Evolutionary conservation across 1,140 invertebrate genomes (phyloP).

Genomic region (Brachionus asplanchnoidis): DNA sequence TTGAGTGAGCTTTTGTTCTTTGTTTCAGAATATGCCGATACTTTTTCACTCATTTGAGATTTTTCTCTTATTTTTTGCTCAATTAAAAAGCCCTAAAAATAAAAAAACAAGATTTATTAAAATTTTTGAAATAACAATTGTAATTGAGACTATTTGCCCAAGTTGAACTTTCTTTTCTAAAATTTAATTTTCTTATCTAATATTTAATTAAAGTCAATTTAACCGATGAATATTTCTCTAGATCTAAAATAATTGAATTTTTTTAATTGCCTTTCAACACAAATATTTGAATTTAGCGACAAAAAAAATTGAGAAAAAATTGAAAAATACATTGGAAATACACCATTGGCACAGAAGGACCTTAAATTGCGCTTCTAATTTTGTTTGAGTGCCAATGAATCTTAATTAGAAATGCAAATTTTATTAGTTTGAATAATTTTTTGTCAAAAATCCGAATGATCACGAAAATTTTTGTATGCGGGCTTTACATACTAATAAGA

Average conservation of each 20-base stretch:
- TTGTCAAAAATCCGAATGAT: background rate
- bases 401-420: background rate
- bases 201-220: conserved; percentile 6
- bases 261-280: background rate
- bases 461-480: background rate
- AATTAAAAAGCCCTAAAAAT: background rate
- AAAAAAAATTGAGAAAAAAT: background rate
- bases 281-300: background rate
- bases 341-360: background rate
- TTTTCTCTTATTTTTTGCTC: background rate
- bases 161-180: background rate
- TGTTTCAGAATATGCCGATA: background rate
- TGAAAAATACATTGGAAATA: background rate
- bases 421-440: background rate
- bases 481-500: background rate
- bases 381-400: background rate
- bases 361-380: background rate
- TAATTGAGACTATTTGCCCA: background rate
- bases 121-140: background rate
- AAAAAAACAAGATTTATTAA: background rate
- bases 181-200: background rate
- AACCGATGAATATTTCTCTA: background rate
- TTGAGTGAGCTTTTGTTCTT: background rate
- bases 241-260: background rate
- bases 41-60: background rate